These are phyloP conservation scores for Tiphia femorata DNA, from an alignment of 2,888 invertebrate genomes.

Conservation along the genomic window DNA sequence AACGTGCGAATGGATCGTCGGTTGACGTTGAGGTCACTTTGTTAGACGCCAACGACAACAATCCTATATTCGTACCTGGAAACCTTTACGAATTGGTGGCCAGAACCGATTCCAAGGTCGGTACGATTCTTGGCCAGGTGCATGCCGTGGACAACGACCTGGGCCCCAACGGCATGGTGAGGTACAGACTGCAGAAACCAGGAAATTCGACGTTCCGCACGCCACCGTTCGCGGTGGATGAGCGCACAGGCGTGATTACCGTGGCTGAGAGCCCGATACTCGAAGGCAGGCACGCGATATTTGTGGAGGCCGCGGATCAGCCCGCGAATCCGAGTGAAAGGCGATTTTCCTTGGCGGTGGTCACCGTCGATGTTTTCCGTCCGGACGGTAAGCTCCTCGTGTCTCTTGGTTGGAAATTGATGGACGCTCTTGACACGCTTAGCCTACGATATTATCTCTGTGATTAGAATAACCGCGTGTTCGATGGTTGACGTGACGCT, in stretches of 20 bases:
- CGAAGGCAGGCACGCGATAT: slow-evolving; percentile 82
- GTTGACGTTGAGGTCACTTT: slow-evolving; percentile 86
- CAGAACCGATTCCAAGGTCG: slow-evolving; percentile 77
- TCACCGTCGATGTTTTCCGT: slow-evolving; percentile 81
- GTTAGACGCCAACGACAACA: slow-evolving; percentile 92
- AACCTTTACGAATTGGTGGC: slow-evolving; percentile 85
- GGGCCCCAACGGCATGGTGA: slow-evolving; percentile 81
- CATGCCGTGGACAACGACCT: slow-evolving; percentile 87
- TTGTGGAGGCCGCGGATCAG: slow-evolving; percentile 87
- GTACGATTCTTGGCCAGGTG: slow-evolving; percentile 83
- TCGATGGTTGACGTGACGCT: too few species aligned
- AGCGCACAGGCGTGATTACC: slow-evolving; percentile 78
- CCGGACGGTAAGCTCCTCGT: slow-evolving; percentile 67
- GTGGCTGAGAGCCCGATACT: slow-evolving; percentile 76
- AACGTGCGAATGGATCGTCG: slow-evolving; percentile 60
- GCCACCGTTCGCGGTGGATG: slow-evolving; percentile 81
- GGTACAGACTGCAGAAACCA: slow-evolving; percentile 80
- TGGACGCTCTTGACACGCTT: too few species aligned
- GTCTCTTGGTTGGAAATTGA: too few species aligned
- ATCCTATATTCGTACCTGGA: slow-evolving; percentile 86
- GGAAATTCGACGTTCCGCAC: slow-evolving; percentile 75
- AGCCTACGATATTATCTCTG: too few species aligned
- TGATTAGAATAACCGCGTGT: too few species aligned
- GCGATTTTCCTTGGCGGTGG: slow-evolving; percentile 86
- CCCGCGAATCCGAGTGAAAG: slow-evolving; percentile 87